Conservation (phyloP, 2,113 vertebrate species). For the mouse (Mus musculus) region DNA sequence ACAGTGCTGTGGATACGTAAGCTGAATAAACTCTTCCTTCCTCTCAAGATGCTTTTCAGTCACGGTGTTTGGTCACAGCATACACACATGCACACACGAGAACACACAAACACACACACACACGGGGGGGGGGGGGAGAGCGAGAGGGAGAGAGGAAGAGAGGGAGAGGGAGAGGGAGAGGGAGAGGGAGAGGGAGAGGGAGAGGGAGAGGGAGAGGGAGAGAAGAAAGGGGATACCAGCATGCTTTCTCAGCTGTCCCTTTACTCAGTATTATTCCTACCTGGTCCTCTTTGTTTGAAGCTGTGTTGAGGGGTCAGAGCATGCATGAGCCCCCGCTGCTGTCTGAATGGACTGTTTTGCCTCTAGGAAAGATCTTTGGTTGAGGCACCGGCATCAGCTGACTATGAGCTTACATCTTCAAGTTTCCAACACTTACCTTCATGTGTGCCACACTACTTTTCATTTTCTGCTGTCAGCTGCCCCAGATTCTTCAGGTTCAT, state of each 20-base stretch:
- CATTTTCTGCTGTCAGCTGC: conserved; percentile 80
- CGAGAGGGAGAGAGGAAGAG: too few relatives aligned
- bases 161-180: too few relatives aligned
- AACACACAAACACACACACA: neutral
- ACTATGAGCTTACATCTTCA: conserved; percentile 4
- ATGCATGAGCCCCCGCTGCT: neutral
- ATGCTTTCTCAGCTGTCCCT: neutral
- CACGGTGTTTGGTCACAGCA: neutral
- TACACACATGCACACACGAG: neutral
- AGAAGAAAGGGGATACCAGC: neutral
- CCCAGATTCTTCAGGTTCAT: neutral
- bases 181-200: too few relatives aligned
- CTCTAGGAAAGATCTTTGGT: neutral
- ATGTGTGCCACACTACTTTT: conserved; percentile 88
- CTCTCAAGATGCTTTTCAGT: neutral
- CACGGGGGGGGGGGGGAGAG: too few relatives aligned
- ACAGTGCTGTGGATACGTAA: neutral
- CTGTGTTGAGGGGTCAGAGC: neutral
- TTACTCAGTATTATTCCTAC: neutral
- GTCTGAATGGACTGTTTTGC: neutral
- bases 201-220: too few relatives aligned
- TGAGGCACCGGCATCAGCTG: neutral
- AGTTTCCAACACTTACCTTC: conserved; percentile 83
- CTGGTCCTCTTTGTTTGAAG: conserved; percentile 30
- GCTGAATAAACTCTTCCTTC: neutral